A percentile compares a stretch with the other conserved stretches of the same genome.
Conservation (phyloP, 2,888 invertebrate species). For the Acrobasis suavella region DNA sequence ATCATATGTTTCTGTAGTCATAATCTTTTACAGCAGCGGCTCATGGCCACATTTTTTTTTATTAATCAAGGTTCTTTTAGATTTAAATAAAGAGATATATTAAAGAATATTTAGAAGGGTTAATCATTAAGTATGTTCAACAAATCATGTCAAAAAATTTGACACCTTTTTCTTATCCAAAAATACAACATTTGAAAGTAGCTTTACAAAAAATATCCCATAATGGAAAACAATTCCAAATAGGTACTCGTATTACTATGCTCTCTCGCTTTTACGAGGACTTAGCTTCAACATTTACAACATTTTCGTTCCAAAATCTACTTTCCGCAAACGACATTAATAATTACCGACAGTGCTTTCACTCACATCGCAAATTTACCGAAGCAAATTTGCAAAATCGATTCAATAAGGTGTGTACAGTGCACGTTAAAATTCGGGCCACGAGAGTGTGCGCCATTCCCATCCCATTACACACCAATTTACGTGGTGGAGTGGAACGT, state of each 20-base stretch:
- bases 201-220: too few species aligned
- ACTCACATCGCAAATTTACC: not conserved
- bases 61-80: too few species aligned
- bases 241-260: not conserved
- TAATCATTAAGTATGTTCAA: too few species aligned
- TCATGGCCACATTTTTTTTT: too few species aligned
- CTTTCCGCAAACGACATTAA: not conserved
- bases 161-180: too few species aligned
- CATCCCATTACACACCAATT: conserved; percentile 1
- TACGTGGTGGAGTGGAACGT: not conserved
- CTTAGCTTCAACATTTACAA: not conserved
- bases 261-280: not conserved
- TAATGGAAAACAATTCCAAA: too few species aligned
- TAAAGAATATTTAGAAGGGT: too few species aligned
- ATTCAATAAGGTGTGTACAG: not conserved
- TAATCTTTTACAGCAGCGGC: too few species aligned
- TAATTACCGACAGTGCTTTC: not conserved
- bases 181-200: too few species aligned
- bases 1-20: too few species aligned
- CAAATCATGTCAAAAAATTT: too few species aligned
- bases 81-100: too few species aligned
- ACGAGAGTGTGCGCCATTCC: not conserved
- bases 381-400: conserved; percentile 1
- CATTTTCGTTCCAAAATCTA: not conserved
- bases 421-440: not conserved